These are phyloP conservation scores for Eupithecia vulgata DNA, from an alignment of 2,888 invertebrate genomes.

Conservation along the genomic window DNA sequence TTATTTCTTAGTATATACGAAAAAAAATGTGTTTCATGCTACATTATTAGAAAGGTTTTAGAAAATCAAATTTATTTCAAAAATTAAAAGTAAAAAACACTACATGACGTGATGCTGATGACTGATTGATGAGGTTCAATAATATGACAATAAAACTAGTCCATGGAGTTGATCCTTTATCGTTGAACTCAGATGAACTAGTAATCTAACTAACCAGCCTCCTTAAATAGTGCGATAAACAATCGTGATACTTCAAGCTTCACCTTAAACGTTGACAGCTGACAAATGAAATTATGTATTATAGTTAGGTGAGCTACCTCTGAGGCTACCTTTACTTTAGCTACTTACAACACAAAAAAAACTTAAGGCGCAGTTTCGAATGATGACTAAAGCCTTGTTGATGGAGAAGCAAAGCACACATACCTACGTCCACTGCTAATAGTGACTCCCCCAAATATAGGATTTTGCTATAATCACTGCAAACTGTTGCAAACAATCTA, in stretches of 20 bases:
- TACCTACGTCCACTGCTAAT: too few species aligned
- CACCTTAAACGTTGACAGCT: conserved; percentile 48
- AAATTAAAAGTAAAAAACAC: not conserved
- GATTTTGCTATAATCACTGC: too few species aligned
- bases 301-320: not conserved
- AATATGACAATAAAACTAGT: too few species aligned
- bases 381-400: too few species aligned
- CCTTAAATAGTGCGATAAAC: conserved; percentile 2
- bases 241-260: conserved; percentile 47
- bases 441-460: too few species aligned
- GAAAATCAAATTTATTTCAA: not conserved
- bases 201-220: not conserved
- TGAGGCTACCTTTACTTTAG: not conserved
- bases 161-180: not conserved
- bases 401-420: too few species aligned
- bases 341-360: not conserved
- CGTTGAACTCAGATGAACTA: conserved; percentile 10
- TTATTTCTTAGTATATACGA: not conserved
- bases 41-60: not conserved
- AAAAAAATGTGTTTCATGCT: too few species aligned
- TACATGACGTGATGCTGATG: too few species aligned
- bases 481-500: too few species aligned
- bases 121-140: too few species aligned
- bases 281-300: conserved; percentile 34
- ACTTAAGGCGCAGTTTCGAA: not conserved